Evolutionary conservation across 2,797 vertebrate species (phyloP).

Genomic region (Lutjanus campechanus): DNA sequence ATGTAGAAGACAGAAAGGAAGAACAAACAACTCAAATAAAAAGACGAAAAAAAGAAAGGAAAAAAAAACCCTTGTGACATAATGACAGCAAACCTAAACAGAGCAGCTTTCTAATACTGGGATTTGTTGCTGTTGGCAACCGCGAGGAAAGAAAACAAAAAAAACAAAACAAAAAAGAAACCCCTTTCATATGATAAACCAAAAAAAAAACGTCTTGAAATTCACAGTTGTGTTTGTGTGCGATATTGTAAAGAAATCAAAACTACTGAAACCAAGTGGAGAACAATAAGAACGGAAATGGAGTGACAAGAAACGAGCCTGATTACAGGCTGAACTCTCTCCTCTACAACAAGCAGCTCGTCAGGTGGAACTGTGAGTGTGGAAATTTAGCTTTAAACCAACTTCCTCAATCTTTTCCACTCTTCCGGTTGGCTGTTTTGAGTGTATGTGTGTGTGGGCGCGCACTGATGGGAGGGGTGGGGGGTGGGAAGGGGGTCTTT

Average conservation of each 20-base stretch:
- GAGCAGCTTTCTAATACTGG: constrained; percentile 98
- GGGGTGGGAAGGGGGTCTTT: constrained; percentile 35
- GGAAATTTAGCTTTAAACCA: constrained; percentile 63
- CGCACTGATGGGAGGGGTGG: constrained; percentile 33
- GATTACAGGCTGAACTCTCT: constrained; percentile 72
- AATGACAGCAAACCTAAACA: constrained; percentile 84
- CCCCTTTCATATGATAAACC: constrained; percentile 84
- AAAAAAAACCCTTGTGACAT: constrained; percentile 60
- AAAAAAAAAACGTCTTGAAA: constrained; percentile 85
- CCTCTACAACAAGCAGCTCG: constrained; percentile 74
- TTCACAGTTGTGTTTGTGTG: constrained; percentile 92
- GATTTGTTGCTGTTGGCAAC: constrained; percentile 95
- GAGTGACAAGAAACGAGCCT: constrained; percentile 77
- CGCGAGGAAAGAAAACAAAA: constrained; percentile 81
- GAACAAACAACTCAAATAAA: constrained; percentile 61
- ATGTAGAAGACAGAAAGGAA: constrained; percentile 65
- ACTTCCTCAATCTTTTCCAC: constrained; percentile 61
- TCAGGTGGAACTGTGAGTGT: constrained; percentile 63
- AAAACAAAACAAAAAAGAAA: constrained; percentile 56
- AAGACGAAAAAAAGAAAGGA: constrained; percentile 14
- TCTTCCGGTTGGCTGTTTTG: constrained; percentile 61
- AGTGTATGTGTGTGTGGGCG: constrained; percentile 59
- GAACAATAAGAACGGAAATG: constrained; percentile 83
- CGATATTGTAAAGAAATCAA: constrained; percentile 80
- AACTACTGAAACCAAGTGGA: constrained; percentile 79